Percentiles rank a stretch among this genome's conserved stretches.
phyloP scores from a whole-genome alignment of 2,113 vertebrate species.

The Lamprologus ornatipinnis region DNA sequence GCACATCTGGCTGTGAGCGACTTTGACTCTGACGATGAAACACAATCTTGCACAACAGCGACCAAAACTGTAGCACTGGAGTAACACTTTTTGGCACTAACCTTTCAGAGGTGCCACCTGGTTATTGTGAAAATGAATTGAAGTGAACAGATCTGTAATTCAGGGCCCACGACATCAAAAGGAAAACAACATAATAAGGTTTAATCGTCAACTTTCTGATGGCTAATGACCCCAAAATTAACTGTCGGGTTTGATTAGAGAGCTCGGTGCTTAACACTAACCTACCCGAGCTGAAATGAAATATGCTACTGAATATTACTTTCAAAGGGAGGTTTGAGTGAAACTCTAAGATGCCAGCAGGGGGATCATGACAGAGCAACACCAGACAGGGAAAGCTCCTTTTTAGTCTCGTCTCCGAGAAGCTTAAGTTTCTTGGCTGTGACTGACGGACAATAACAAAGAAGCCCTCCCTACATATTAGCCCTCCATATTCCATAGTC shows the following conservation, averaged over 20 bases:
- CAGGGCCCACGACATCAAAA: constrained; percentile 57
- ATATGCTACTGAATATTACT: constrained; percentile 15
- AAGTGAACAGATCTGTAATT: constrained; percentile 55
- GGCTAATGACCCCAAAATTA: constrained; percentile 62
- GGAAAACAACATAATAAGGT: constrained; percentile 50
- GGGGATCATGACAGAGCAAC: constrained; percentile 17
- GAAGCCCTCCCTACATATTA: not conserved
- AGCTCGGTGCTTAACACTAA: constrained; percentile 34
- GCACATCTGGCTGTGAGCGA: not conserved
- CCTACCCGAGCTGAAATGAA: constrained; percentile 29
- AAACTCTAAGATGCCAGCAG: not conserved
- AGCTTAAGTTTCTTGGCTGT: constrained; percentile 30
- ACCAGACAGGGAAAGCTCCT: not conserved
- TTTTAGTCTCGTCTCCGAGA: constrained; percentile 9
- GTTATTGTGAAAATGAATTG: constrained; percentile 61
- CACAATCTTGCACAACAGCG: not conserved
- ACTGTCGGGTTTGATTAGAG: constrained; percentile 65
- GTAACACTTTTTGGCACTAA: constrained; percentile 5
- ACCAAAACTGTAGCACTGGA: not conserved
- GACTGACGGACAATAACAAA: constrained; percentile 38
- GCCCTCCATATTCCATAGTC: constrained; percentile 7
- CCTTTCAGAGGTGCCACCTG: constrained; percentile 40
- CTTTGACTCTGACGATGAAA: not conserved
- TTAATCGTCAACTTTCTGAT: constrained; percentile 60
- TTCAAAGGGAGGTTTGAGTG: constrained; percentile 10